Conservation (phyloP, 2,113 vertebrate species). For the Procapra przewalskii region DNA sequence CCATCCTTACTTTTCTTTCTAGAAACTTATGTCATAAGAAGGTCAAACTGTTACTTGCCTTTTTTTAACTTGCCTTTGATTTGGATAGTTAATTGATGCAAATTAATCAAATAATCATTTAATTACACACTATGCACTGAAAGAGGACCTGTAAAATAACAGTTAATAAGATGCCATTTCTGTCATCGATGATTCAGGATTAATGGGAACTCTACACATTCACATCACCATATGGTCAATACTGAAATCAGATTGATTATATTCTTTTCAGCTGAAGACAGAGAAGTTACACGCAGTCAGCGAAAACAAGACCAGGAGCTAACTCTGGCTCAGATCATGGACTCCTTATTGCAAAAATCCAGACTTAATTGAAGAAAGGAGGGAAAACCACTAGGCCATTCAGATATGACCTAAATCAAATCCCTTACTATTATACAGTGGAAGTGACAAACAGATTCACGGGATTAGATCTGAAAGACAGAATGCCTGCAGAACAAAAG, state of each 20-base stretch:
- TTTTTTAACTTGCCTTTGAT: background rate
- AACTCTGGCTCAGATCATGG: background rate
- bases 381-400: background rate
- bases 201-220: background rate
- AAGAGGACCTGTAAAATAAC: background rate
- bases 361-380: background rate
- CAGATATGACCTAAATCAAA: background rate
- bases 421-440: background rate
- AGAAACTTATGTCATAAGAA: background rate
- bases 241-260: background rate
- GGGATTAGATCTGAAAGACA: accelerated
- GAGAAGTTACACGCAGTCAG: background rate
- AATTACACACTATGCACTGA: background rate
- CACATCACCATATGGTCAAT: background rate
- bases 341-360: background rate
- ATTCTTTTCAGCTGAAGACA: background rate
- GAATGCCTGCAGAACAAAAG: background rate
- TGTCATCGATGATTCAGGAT: background rate
- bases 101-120: background rate
- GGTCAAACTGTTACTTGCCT: background rate
- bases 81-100: background rate
- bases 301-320: background rate
- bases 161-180: background rate
- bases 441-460: background rate
- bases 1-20: background rate